Conservation (phyloP, 2,888 invertebrate genomes). For the Macrosoma leucophasiata region DNA sequence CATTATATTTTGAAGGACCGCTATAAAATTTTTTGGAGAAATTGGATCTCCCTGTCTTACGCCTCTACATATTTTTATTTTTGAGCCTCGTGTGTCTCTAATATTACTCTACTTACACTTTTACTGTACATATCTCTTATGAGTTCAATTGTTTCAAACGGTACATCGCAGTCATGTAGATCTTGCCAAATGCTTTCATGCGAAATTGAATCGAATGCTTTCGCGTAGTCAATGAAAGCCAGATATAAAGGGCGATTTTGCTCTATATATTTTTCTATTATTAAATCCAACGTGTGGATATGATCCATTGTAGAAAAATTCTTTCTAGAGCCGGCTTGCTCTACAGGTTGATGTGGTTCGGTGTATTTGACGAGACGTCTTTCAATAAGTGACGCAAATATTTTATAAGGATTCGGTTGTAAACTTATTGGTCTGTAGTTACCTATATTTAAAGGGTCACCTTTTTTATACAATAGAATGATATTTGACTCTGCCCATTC, state of each 20-base stretch:
- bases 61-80: slow-evolving; percentile 10
- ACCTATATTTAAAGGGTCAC: no score
- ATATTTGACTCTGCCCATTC: no score
- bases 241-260: slow-evolving; percentile 9
- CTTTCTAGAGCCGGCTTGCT: no score
- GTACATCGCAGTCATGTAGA: background rate
- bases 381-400: no score
- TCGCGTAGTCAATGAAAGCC: slow-evolving; percentile 15
- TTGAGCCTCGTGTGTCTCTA: slow-evolving; percentile 15
- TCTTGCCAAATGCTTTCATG: slow-evolving; percentile 10
- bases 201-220: slow-evolving; percentile 14
- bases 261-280: no score
- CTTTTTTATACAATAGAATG: no score
- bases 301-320: slow-evolving; percentile 3
- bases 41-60: slow-evolving; percentile 16
- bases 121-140: slow-evolving; percentile 4
- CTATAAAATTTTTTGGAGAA: slow-evolving; percentile 15
- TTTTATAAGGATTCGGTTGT: no score
- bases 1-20: slow-evolving; percentile 10
- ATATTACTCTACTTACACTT: slow-evolving; percentile 5
- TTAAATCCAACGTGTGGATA: slow-evolving; percentile 3
- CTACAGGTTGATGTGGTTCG: no score
- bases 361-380: no score
- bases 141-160: background rate
- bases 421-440: no score